phyloP scores from a whole-genome alignment of 2,888 invertebrate genomes.

The Eledona agricola region DNA sequence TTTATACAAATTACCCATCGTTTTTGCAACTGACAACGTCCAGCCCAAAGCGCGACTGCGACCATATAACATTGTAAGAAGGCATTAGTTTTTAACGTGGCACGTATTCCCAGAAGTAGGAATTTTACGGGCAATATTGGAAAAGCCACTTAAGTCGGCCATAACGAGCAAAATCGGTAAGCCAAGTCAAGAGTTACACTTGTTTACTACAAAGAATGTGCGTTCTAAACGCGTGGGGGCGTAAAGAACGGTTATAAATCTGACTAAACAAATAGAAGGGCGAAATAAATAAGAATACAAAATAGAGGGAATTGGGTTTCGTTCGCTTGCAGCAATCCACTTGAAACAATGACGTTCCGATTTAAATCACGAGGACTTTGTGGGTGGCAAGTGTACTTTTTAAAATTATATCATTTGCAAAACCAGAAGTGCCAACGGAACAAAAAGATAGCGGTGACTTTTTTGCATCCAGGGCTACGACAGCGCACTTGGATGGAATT shows the following conservation, averaged over 20 bases:
- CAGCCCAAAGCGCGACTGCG: too few relatives aligned
- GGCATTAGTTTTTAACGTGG: constrained; percentile 9
- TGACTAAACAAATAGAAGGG: constrained; percentile 36
- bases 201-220: too few relatives aligned
- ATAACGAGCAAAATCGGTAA: constrained; percentile 34
- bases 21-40: too few relatives aligned
- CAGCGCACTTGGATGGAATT: constrained; percentile 43
- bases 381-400: constrained; percentile 52
- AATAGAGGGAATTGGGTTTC: constrained; percentile 39
- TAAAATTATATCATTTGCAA: constrained; percentile 55
- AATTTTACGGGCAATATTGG: constrained; percentile 37
- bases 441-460: constrained; percentile 45
- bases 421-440: constrained; percentile 52
- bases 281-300: constrained; percentile 37
- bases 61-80: constrained; percentile 24
- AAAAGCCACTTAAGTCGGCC: constrained; percentile 47
- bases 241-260: constrained; percentile 44
- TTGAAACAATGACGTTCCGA: constrained; percentile 53
- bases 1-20: too few relatives aligned
- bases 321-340: constrained; percentile 1
- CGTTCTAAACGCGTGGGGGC: too few relatives aligned
- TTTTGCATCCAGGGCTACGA: constrained; percentile 43
- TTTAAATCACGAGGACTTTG: constrained; percentile 50
- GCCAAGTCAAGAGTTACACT: too few relatives aligned
- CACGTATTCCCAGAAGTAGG: constrained; percentile 12